Conservation (phyloP, 2,888 invertebrate species). For the Pycnomerus fuliginosus region DNA sequence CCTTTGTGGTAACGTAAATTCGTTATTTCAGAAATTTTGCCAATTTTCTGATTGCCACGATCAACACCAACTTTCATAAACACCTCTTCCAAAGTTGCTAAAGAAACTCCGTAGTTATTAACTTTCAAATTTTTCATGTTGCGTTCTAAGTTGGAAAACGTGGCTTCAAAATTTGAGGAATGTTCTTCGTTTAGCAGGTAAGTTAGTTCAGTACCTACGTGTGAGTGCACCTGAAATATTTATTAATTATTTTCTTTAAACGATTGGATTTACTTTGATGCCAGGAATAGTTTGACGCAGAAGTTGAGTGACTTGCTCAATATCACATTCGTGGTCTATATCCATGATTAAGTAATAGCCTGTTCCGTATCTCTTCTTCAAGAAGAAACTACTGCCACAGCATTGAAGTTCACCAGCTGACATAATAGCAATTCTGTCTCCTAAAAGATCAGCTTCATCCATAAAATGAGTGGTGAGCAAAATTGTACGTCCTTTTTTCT, state of each 20-base stretch:
- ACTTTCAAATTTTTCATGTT: constrained; percentile 60
- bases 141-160: constrained; percentile 66
- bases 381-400: constrained; percentile 70
- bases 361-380: constrained; percentile 76
- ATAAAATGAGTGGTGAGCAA: constrained; percentile 80
- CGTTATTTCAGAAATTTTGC: too few relatives aligned
- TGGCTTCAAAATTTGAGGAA: constrained; percentile 60
- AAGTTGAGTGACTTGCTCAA: constrained; percentile 51
- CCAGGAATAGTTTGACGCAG: constrained; percentile 62
- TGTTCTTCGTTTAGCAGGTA: constrained; percentile 64
- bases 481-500: constrained; percentile 68
- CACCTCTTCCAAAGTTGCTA: constrained; percentile 84
- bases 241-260: too few relatives aligned
- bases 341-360: constrained; percentile 73
- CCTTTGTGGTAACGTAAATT: too few relatives aligned
- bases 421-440: constrained; percentile 82
- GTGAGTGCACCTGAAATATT: too few relatives aligned
- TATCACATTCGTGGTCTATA: constrained; percentile 55
- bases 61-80: too few relatives aligned
- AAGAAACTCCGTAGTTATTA: constrained; percentile 74
- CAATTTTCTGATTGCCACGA: too few relatives aligned
- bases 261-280: too few relatives aligned
- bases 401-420: constrained; percentile 72
- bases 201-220: constrained; percentile 71
- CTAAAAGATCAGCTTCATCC: constrained; percentile 82